Evolutionary conservation across 1,140 invertebrate genomes (phyloP).

Genomic region (Heliconius eleuchia): DNA sequence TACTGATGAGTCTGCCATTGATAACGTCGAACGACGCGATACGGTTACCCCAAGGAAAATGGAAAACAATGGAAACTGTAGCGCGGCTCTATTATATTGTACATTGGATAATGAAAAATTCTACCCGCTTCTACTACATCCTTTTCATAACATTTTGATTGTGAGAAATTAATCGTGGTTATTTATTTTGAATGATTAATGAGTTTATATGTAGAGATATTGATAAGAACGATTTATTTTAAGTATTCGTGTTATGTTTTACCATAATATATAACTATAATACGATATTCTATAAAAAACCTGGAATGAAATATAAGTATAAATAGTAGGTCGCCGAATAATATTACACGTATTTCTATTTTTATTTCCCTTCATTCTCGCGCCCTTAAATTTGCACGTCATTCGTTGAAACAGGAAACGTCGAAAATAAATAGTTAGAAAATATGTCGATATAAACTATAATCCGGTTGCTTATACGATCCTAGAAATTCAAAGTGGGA

Average conservation of each 20-base stretch:
- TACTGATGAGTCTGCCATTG: constrained; percentile 62
- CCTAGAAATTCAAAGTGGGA: constrained; percentile 28
- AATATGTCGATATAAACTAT: constrained; percentile 74
- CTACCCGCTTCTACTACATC: background rate
- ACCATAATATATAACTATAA: background rate
- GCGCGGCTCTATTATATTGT: background rate
- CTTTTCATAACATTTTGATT: constrained; percentile 4
- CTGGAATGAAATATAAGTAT: background rate
- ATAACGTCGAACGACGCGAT: constrained; percentile 65
- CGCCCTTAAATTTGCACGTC: constrained; percentile 76
- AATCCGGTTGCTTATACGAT: constrained; percentile 53
- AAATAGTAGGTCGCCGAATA: background rate
- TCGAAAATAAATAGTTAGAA: constrained; percentile 75
- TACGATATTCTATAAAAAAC: background rate
- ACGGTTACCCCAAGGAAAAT: constrained; percentile 55
- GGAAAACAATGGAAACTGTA: constrained; percentile 69
- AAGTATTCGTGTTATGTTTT: background rate
- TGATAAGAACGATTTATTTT: background rate
- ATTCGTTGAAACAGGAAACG: constrained; percentile 67
- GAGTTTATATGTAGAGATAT: background rate
- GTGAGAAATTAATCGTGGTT: background rate
- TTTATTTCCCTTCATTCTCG: constrained; percentile 35
- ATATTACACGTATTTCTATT: constrained; percentile 32
- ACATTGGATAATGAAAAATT: constrained; percentile 12
- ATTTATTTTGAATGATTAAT: background rate